Evolutionary conservation across 1,140 invertebrate species (phyloP).

Genomic region (Papilio helenus): DNA sequence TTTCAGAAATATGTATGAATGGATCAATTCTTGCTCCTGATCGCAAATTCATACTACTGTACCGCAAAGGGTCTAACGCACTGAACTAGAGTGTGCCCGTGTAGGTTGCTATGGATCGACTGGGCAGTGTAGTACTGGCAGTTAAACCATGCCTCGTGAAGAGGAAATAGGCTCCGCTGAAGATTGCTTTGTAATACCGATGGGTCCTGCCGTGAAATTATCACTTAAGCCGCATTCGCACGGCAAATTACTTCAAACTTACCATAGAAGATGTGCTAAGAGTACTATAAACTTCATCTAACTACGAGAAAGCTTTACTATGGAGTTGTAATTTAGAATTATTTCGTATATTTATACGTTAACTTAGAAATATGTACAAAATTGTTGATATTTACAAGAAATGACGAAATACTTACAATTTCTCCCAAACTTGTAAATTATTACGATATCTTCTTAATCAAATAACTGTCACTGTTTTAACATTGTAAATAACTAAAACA

Average conservation of each 20-base stretch:
- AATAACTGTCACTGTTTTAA: too few species aligned
- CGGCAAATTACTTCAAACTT: conserved; percentile 41
- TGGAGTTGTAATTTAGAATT: neutral
- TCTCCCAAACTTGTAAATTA: too few species aligned
- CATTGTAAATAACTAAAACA: neutral
- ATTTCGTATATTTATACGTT: neutral
- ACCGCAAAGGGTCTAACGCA: conserved; percentile 46
- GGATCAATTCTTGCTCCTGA: too few species aligned
- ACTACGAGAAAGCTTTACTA: neutral
- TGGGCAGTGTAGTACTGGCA: conserved; percentile 49
- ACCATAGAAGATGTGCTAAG: neutral
- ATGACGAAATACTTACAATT: too few species aligned
- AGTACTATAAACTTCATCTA: conserved; percentile 2
- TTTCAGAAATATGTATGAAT: too few species aligned
- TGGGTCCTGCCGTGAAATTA: conserved; percentile 51
- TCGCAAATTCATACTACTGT: too few species aligned
- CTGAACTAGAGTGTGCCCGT: conserved; percentile 50
- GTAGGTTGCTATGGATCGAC: conserved; percentile 62
- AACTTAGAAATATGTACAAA: neutral
- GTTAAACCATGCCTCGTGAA: conserved; percentile 51
- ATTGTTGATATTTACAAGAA: too few species aligned
- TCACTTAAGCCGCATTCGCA: conserved; percentile 39
- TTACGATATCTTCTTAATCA: too few species aligned
- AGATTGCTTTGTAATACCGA: conserved; percentile 52
- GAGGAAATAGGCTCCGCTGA: conserved; percentile 52